Base-by-base conservation (phyloP, 2,797 vertebrate genomes). In the Catostomus latipinnis region DNA sequence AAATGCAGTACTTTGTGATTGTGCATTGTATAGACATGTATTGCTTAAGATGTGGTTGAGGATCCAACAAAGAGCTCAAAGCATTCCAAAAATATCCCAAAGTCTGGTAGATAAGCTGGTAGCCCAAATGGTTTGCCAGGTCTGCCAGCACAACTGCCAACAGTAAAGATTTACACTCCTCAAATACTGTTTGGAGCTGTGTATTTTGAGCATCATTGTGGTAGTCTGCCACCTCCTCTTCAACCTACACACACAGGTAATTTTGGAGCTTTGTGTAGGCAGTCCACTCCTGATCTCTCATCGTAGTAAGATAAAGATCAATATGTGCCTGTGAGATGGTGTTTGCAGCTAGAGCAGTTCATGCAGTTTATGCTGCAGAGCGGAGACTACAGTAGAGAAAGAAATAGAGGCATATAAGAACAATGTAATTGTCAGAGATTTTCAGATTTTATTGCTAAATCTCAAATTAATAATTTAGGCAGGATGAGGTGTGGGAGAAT, bases 311-410 rank as follows among this genome's bases (percentile, higher is more conserved):
- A 71, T 76, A 68, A 8, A 14, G 62, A 46, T 65, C 62, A 53
- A 76, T 76, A 81, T 9, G 22, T 71, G 75, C 62, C 52, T 81
- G 73, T 60, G 63, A 63, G 62, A 80, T 56, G 18, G 74, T 13
- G 65, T 57, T 65, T 62, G 34, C 7, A 43, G 34, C 61, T 2
- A 52, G 43, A 61, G 6, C 34, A 43, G 7, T 70, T 6, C 7
- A 63, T 45, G 11, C 34, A 34, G 34, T 34, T 34, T 34, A n/a
- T 13, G 7, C 62, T 65, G 43, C 43, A 46, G 22, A 43, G 9
- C 6, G 60, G 43, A 13, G 61, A 34, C 34, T 34, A 18, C 16
- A 18, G 16, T 18, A 34, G 34, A 34, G 34, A 34, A 34, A 34
- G 34, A 34, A 34, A 34, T 34, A 34, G 34, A 34, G 34, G 34